These are phyloP conservation scores for Tapirus indicus DNA, from an alignment of 2,797 vertebrate genomes.

Conservation along the genomic window DNA sequence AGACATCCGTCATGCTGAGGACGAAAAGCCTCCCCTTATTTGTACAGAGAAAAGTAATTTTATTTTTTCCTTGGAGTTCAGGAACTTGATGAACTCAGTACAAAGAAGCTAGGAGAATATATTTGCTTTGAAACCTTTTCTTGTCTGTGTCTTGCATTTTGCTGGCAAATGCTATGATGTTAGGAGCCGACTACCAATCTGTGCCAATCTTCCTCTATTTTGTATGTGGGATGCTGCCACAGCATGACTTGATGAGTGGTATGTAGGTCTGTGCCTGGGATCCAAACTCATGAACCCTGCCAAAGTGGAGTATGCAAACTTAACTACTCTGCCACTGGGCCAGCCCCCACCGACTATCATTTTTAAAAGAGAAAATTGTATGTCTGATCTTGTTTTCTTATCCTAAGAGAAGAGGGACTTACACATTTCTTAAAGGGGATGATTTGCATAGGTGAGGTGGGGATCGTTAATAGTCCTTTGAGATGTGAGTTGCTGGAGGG, in stretches of 20 bases:
- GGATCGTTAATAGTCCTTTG: not conserved
- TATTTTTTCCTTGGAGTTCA: not conserved
- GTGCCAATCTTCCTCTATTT: too few relatives aligned
- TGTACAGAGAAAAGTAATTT: not conserved
- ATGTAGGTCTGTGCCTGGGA: too few relatives aligned
- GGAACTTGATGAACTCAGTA: not conserved
- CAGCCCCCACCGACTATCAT: not conserved
- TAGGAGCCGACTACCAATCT: not conserved
- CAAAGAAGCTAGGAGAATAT: not conserved
- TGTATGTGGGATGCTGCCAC: too few relatives aligned
- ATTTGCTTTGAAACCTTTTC: not conserved
- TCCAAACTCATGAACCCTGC: too few relatives aligned
- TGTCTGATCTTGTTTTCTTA: not conserved
- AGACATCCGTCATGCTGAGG: not conserved
- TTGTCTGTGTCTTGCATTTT: not conserved
- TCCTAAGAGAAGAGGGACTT: not conserved
- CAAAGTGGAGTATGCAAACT: too few relatives aligned
- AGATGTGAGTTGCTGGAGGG: not conserved
- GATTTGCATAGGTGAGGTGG: not conserved
- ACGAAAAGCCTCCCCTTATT: not conserved
- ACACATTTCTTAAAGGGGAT: not conserved
- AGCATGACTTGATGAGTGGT: too few relatives aligned
- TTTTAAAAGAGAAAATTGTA: not conserved
- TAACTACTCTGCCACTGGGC: too few relatives aligned
- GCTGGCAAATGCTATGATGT: not conserved